Base-by-base conservation (phyloP, 2,113 vertebrate species). In the Microcebus ravelobensis region DNA sequence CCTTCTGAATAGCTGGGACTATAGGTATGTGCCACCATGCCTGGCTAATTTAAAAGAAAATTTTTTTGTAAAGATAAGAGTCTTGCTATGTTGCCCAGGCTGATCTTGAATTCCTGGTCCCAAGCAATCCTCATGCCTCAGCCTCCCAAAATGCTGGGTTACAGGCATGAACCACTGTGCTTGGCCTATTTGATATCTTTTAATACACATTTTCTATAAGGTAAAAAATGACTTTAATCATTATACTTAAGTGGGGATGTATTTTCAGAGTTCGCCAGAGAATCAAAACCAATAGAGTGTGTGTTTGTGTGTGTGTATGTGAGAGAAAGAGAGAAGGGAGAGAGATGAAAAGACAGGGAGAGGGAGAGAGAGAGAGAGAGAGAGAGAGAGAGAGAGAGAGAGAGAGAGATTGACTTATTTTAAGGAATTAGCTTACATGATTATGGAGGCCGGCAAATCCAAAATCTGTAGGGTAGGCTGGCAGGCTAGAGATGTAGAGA, bases 291-390 rank as follows among this genome's bases (percentile, higher is more conserved):
- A n/a, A 14, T 67, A 39, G 17, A 4, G 3, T 59, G 21, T 48
- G 25, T 2, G 2, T 6, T 23, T 8, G 31, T 8, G 8, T 13
- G 29, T 10, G 14, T 13, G 29, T 10, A 8, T 48, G 0, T 14
- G 59, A 27, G 59, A 27, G 59, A 57, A 18, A 63, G 29, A 65
- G 63, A 52, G 17, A 4, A 25, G 61, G 13, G 25, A 57, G 55
- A 63, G 63, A 67, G 63, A 67, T 14, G 14, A 34, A 67, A 14
- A 34, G 6, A 65, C 29, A 65, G 13, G 31, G 61, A 65, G 12
- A 31, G 12, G 13, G 10, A 4, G 9, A 39, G 14, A 20, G 31
- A 29, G 14, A 45, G 7, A 45, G 0, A n/a, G 87, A 50, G 0
- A 45, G 8, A 48, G 48, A 48, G 48, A 48, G 8, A 65, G 6